These are phyloP conservation scores for Bombus sibiricus DNA, from an alignment of 1,140 invertebrate species.

Conservation along the genomic window DNA sequence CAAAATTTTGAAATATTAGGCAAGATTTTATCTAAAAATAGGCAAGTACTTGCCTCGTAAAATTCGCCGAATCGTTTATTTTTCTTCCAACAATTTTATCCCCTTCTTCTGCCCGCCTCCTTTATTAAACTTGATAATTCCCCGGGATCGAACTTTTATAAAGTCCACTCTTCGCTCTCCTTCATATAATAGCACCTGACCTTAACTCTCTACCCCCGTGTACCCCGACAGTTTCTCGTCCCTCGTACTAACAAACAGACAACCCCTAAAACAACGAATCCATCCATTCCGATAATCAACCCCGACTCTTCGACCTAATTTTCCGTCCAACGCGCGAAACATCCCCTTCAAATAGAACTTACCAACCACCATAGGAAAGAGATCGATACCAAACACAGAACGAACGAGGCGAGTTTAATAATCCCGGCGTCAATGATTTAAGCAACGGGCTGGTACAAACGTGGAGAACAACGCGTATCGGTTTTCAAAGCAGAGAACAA, in stretches of 20 bases:
- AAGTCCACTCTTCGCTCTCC: not conserved
- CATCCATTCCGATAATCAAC: not conserved
- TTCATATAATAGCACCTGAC: not conserved
- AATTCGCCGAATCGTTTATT: not conserved
- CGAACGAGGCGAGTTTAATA: not conserved
- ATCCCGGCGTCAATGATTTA: not conserved
- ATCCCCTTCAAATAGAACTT: not conserved
- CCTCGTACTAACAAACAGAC: not conserved
- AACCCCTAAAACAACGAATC: constrained; percentile 6
- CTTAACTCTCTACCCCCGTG: not conserved
- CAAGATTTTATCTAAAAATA: not conserved
- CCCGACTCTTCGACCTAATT: not conserved
- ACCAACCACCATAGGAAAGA: not conserved
- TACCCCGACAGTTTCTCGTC: too few relatives aligned
- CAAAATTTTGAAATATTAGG: not conserved
- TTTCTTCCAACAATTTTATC: not conserved
- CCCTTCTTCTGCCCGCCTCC: not conserved
- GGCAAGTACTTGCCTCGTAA: not conserved
- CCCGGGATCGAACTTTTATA: not conserved
- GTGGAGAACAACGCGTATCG: too few relatives aligned
- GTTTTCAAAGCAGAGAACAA: not conserved
- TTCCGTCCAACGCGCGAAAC: not conserved
- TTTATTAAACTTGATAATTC: not conserved
- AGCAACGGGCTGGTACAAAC: not conserved
- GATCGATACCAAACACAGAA: not conserved